phyloP scores from a whole-genome alignment of 1,140 invertebrate species.

The Papilio polyxenes region DNA sequence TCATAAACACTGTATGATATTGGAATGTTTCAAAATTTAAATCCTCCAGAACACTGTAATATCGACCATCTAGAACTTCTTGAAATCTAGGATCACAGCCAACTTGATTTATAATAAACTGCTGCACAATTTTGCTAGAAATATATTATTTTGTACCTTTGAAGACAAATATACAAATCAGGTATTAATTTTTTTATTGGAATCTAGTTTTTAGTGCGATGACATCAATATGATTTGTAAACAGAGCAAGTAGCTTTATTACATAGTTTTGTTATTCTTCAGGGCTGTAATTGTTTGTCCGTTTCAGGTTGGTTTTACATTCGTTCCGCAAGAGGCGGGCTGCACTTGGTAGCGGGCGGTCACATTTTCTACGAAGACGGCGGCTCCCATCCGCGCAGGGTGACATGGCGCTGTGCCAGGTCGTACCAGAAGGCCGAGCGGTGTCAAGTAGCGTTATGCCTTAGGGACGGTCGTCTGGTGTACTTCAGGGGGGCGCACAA shows the following conservation, averaged over 20 bases:
- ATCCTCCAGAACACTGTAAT: constrained; percentile 9
- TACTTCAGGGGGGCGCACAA: constrained; percentile 77
- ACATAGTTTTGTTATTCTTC: constrained; percentile 30
- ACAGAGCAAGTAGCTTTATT: constrained; percentile 3
- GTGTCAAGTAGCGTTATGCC: constrained; percentile 76
- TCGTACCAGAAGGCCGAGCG: constrained; percentile 78
- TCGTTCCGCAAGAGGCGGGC: constrained; percentile 72
- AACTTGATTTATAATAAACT: constrained; percentile 57
- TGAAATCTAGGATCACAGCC: constrained; percentile 51
- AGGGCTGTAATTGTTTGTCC: constrained; percentile 46
- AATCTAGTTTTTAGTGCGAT: constrained; percentile 10
- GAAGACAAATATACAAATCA: not conserved
- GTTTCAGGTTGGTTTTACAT: constrained; percentile 80
- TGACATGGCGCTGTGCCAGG: constrained; percentile 77
- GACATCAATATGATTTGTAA: not conserved
- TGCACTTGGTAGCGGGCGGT: constrained; percentile 75
- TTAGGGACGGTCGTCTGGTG: constrained; percentile 73
- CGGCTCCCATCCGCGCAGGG: constrained; percentile 73
- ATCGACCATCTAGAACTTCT: constrained; percentile 61
- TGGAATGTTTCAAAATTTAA: not conserved
- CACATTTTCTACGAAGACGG: constrained; percentile 80
- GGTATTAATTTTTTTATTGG: constrained; percentile 38
- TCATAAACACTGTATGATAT: not conserved
- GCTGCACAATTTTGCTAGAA: constrained; percentile 39
- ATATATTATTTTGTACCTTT: constrained; percentile 8